Base-by-base conservation (phyloP, 2,113 vertebrate genomes). In the Ranitomeya variabilis region DNA sequence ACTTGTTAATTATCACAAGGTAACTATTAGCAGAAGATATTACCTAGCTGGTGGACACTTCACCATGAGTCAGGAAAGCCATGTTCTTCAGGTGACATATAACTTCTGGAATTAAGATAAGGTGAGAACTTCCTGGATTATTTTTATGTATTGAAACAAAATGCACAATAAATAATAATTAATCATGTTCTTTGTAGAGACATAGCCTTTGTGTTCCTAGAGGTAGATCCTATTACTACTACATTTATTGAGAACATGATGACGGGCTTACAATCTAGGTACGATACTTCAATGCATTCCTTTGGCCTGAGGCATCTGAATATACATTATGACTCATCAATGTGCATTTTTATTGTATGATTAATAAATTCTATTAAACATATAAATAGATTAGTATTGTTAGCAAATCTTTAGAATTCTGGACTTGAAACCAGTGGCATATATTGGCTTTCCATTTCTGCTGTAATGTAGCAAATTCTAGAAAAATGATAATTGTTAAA, bases 151-250 rank as follows among this genome's bases (percentile, higher is more conserved):
- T 14, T 69, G 45, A 21, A 71, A 18, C 11, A 69, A 84, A 54
- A 84, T 69, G 51, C 12, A 23, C 62, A 69, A 54, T 83, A 83
- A 83, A 83, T 84, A 51, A 84, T 84, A 71, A 55, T 84, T 84
- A 64, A 84, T 55, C 51, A 12, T 18, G 23, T 64, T 84, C 16
- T 54, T 14, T 26, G 9, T 69, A 71, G 82, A 69, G 67, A 84
- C 51, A 16, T 52, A 67, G 59, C 19, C 62, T 83, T 84, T 55
- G 51, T 37, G 4, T 81, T 57, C 52, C 52, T 79, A 52, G 76
- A 78, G 55, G 76, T 78, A 12, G 21, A 15, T 79, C 52, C 26
- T n/a, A 66, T 21, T 12, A 14, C 59, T 66, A 51, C 52, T 54
- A 54, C 11, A 52, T 67, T 52, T n/a, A 67, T 23, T 23, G 62